phyloP scores from a whole-genome alignment of 2,113 vertebrate species.

The Pavo muticus region DNA sequence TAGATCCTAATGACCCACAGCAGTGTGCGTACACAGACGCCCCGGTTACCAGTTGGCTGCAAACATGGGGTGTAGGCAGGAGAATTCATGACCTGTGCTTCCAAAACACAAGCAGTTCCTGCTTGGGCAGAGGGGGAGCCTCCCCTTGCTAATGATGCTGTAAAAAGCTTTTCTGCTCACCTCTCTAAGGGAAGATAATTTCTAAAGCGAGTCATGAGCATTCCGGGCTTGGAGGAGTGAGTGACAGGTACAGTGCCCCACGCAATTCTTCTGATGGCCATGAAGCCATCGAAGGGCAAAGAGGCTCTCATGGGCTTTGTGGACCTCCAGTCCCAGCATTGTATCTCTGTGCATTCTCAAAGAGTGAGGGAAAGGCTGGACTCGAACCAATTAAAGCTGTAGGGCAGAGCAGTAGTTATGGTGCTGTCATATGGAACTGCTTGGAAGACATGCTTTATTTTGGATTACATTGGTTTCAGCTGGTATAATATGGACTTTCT shows the following conservation, averaged over 20 bases:
- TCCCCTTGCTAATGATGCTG: not conserved
- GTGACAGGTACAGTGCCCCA: accelerated
- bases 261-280: not conserved
- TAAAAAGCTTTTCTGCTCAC: not conserved
- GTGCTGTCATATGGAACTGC: conserved; percentile 43
- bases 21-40: conserved; percentile 38
- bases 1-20: conserved; percentile 66
- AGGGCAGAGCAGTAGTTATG: not conserved
- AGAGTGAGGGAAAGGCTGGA: not conserved
- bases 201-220: not conserved
- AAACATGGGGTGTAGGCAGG: conserved; percentile 1
- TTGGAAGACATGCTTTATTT: conserved; percentile 55
- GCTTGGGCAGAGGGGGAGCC: not conserved
- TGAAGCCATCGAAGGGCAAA: not conserved
- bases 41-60: conserved; percentile 44
- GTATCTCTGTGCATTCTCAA: not conserved
- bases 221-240: not conserved
- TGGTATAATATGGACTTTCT: conserved; percentile 21
- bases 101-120: not conserved
- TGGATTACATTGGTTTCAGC: conserved; percentile 49
- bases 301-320: not conserved
- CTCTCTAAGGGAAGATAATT: not conserved
- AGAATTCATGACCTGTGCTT: conserved; percentile 42
- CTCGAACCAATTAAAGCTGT: not conserved
- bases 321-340: not conserved